phyloP scores from a whole-genome alignment of 2,888 invertebrate species.

The Anthrax anthrax region DNA sequence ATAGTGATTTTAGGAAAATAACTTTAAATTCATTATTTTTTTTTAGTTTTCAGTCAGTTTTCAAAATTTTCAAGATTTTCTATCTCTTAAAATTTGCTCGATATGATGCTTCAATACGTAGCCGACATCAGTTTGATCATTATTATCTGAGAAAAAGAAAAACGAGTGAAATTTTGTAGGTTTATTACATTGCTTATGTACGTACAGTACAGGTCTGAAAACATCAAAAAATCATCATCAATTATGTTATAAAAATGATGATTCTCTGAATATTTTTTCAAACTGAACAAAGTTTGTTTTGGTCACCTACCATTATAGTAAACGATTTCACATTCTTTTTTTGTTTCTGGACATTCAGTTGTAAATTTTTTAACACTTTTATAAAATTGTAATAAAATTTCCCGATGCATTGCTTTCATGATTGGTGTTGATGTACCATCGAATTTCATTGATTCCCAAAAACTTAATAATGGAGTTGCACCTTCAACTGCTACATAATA shows the following conservation, averaged over 20 bases:
- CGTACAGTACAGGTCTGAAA: no score
- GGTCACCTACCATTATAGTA: conserved; percentile 21
- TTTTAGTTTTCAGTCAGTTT: not conserved
- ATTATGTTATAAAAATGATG: no score
- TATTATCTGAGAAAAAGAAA: not conserved
- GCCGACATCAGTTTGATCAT: not conserved
- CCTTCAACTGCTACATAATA: conserved; percentile 27
- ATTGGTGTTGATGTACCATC: conserved; percentile 19
- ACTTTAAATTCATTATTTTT: no score
- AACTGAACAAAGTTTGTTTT: not conserved
- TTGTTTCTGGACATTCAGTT: conserved; percentile 21
- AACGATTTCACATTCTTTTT: conserved; percentile 19
- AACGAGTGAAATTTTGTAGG: no score
- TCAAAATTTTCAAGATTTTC: not conserved
- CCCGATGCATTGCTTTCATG: conserved; percentile 24
- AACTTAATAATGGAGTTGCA: conserved; percentile 28
- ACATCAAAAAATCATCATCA: no score
- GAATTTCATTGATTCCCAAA: conserved; percentile 21
- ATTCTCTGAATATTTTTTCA: not conserved
- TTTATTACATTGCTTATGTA: no score
- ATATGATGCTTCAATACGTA: not conserved
- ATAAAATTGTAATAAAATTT: conserved; percentile 25
- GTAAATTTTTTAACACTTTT: conserved; percentile 19
- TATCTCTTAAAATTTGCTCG: not conserved
- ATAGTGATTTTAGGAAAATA: no score